Percentiles rank a stretch among this genome's conserved stretches.
Conservation (phyloP, 2,113 vertebrate genomes). For the Steatornis caripensis region DNA sequence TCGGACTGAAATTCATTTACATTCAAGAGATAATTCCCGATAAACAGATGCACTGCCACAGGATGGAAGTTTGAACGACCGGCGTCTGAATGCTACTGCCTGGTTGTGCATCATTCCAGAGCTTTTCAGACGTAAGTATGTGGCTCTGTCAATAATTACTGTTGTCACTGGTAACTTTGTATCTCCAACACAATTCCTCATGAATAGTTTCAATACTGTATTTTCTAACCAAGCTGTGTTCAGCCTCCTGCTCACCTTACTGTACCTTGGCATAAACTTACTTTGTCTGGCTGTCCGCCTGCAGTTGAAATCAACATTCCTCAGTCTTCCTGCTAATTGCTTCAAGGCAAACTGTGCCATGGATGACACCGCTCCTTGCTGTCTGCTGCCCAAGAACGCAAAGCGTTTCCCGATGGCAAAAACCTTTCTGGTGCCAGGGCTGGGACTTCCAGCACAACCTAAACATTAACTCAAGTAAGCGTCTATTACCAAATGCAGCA, state of each 20-base stretch:
- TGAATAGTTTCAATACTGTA: conserved; percentile 54
- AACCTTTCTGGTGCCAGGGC: conserved; percentile 15
- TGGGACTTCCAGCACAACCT: conserved; percentile 60
- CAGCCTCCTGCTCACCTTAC: conserved; percentile 14
- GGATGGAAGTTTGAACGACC: conserved; percentile 16
- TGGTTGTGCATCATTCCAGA: conserved; percentile 13
- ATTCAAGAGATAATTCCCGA: conserved; percentile 55
- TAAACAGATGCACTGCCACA: conserved; percentile 54
- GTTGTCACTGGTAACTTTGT: conserved; percentile 58
- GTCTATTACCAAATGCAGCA: conserved; percentile 47
- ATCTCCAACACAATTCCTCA: conserved; percentile 41
- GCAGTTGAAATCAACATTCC: conserved; percentile 27
- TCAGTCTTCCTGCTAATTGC: conserved; percentile 37
- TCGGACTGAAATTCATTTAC: conserved; percentile 64
- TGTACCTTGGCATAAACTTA: conserved; percentile 1
- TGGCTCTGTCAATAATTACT: conserved; percentile 71
- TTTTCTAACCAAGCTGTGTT: conserved; percentile 51
- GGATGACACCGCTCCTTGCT: neutral
- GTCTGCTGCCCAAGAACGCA: neutral
- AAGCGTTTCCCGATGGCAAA: neutral
- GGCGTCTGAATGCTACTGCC: neutral
- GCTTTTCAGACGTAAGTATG: conserved; percentile 16
- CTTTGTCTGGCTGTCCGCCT: conserved; percentile 47
- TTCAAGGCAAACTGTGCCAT: conserved; percentile 44
- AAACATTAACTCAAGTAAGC: conserved; percentile 62